phyloP scores from a whole-genome alignment of 2,888 invertebrate genomes.

The Brachyptera risi region DNA sequence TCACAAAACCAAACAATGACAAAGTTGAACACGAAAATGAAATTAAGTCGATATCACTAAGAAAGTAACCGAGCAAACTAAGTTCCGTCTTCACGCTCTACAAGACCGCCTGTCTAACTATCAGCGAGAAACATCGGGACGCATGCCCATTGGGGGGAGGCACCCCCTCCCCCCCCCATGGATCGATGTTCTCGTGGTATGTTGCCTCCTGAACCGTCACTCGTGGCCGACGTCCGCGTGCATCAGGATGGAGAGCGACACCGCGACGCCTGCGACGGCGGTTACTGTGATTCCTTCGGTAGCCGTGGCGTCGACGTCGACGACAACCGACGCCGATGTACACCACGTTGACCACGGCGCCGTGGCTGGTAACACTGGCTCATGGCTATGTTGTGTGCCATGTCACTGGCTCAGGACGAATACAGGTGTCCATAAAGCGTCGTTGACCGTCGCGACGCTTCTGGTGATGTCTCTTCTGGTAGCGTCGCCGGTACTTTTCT shows the following conservation, averaged over 20 bases:
- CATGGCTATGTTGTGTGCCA: constrained; percentile 57
- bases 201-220: background rate
- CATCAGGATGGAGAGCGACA: background rate
- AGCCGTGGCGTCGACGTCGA: no score
- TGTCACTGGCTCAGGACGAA: constrained; percentile 55
- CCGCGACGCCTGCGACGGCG: background rate
- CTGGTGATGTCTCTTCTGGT: constrained; percentile 56
- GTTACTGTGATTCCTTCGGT: background rate
- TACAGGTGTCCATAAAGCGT: constrained; percentile 55
- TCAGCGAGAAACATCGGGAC: no score
- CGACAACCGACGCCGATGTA: constrained; percentile 5
- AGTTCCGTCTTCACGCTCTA: no score
- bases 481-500: constrained; percentile 56
- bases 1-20: no score
- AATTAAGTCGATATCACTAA: no score
- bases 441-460: constrained; percentile 55
- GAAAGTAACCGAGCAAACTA: no score
- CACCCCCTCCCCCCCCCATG: no score
- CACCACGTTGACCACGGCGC: constrained; percentile 34
- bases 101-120: no score
- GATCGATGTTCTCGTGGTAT: constrained; percentile 12
- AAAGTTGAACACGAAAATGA: no score
- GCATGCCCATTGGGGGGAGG: constrained; percentile 1
- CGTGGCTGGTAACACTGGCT: constrained; percentile 38
- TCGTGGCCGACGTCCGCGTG: background rate